Base-by-base conservation (phyloP, 2,797 vertebrate species). In the Gymnoscopelus microlampas region DNA sequence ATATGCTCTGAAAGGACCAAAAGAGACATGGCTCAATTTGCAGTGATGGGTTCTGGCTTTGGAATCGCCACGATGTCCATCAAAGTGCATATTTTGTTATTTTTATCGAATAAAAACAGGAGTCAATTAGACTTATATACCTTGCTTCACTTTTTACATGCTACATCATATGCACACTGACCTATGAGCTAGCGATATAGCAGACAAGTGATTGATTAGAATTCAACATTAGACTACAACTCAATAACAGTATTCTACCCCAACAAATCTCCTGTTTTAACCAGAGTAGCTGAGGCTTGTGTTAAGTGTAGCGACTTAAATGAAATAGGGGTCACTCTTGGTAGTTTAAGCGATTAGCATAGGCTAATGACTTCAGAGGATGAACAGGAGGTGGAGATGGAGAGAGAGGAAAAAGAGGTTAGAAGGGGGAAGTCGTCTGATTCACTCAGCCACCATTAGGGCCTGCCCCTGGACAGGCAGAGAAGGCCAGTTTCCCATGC, bases 401-500 rank as follows among this genome's bases (percentile, higher is more conserved):
- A 39, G 35, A 39, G 35, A 39, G 35, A 8, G 35, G 35, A 39
- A 8, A 39, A 8, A 39, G 39, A 44, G 26, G 26, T 29, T 4
- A 29, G 26, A 29, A 29, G 81, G 90, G 87, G 85, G 88, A 91
- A 78, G 81, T 81, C 79, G 84, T 81, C 71, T 87, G 79, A 71
- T 72, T 82, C 68, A 57, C 71, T 84, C 74, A 81, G 73, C 64
- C 78, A 63, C 87, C 84, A 89, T 93, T 93, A 87, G 59, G 81
- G 57, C 84, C 76, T 81, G 80, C 70, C 71, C 80, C 70, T 80
- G 86, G 83, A 88, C 79, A 68, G 26, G 66, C 58, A 63, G 82
- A 63, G 74, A 79, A 81, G 12, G 86, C 84, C 91, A 39, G 76
- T 94, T 91, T 94, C 93, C 87, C 87, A 92, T 91, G 87, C 89